Evolutionary conservation across 92 coral and sea anemone species (phyloP), one percentile per base, ranked within the genome.

Genomic region (Hydrozoanthus gracilis): DNA sequence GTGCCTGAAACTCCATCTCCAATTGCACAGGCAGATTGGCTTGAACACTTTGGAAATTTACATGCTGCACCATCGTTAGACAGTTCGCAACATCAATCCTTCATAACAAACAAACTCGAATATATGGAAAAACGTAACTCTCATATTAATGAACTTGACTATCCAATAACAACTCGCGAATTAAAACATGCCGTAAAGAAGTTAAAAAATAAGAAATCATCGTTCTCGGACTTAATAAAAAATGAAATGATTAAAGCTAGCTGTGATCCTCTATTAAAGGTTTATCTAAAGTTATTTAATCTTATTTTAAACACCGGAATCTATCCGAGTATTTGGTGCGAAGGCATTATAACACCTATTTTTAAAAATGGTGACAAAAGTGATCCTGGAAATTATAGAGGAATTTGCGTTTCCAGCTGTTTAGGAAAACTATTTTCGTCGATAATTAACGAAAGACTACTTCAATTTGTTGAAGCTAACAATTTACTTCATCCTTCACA

Each of bases 201-300:
- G 20, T 56, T 83, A 4, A 83, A 70, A 83, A 83, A 70, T 39
- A 69, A 69, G 14, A 83, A 83, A 83, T 83, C 87, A 8, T n/a
- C 79, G 3, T 82, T 12, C 86, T 67, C 86, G 1, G 61, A 82
- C 78, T 27, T 62, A 7, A 82, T 82, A 0, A 82, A 47, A 67
- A 82, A 82, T 68, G 86, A 65, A 82, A 82, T 82, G 77, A 0
- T 82, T 64, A 82, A 82, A 3, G 62, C 74, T 18, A 82, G 86
- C 7, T 62, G 8, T 51, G 58, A 67, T 15, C 11, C 6, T 46
- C 9, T 82, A 2, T 39, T 12, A 11, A 11, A 65, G 5, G 86
- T 67, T 9, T 82, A 64, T 15, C 78, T 64, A 6, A 82, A 82
- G 8, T 14, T 82, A 71, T 82, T 82, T 48, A 82, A 66, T 8